Base-by-base conservation (phyloP, 2,888 invertebrate species). In the Scaptomyza reducta region DNA sequence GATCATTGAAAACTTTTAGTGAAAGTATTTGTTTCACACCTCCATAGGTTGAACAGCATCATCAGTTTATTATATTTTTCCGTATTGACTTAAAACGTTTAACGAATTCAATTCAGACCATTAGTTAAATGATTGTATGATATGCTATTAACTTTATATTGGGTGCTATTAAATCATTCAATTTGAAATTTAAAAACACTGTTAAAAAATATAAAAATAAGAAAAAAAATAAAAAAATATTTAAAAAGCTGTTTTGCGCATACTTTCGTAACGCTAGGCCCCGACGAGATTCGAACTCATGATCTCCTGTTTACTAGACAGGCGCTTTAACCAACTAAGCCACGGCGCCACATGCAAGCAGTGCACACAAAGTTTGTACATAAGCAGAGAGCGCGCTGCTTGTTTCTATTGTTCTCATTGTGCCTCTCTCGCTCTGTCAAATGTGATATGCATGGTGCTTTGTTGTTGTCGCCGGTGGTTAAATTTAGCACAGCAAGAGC, bases 241-340 rank as follows among this genome's bases (percentile, higher is more conserved):
- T n/a, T 13, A 47, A 55, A 53, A 60, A 49, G 22, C 0, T 6
- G 0, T 3, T 9, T 13, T 9, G 1, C 42, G 46, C 58, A 50
- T 38, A 61, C 1, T 51, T 68, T 40, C 1, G 3, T 33, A 38
- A 41, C 65, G 64, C 75, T 69, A 91, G 91, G 91, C 91, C 90
- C 91, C 91, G 91, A 85, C 91, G 91, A 91, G 91, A 91, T 90
- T 91, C 91, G 91, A 91, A 91, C 91, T 91, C 91, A 91, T 85
- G 91, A 91, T 91, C 91, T 91, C 91, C 91, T 91, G 91, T 91
- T 91, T 91, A 91, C 91, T 91, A 91, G 91, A 91, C 91, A 91
- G 91, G 91, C 91, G 91, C 91, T 91, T 91, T 91, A 91, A 91
- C 91, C 91, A 91, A 91, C 91, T 91, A 91, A 91, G 91, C 91